phyloP scores from a whole-genome alignment of 2,888 invertebrate species.

The Leucoptera coffeella region DNA sequence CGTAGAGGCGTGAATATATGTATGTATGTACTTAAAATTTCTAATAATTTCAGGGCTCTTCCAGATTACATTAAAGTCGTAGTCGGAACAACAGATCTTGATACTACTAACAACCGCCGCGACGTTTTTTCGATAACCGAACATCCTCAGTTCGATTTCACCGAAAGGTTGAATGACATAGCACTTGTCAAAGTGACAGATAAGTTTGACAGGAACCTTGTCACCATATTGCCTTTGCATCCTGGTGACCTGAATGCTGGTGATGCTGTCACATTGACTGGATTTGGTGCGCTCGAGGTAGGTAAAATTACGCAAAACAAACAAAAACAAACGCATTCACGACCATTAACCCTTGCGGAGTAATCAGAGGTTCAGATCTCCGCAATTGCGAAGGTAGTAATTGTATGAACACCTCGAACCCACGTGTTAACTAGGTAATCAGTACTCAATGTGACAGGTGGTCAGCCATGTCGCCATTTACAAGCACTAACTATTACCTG shows the following conservation, averaged over 20 bases:
- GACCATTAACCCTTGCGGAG: too few relatives aligned
- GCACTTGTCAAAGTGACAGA: slow-evolving; percentile 21
- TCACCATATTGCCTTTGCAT: slow-evolving; percentile 14
- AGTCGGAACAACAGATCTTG: slow-evolving; percentile 26
- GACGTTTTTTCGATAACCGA: slow-evolving; percentile 15
- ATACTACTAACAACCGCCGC: slow-evolving; percentile 16
- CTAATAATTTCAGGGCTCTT: slow-evolving; percentile 19
- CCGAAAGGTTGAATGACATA: slow-evolving; percentile 21
- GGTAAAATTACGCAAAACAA: too few relatives aligned
- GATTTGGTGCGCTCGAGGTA: slow-evolving; percentile 31
- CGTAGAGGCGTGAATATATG: too few relatives aligned
- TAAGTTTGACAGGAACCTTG: slow-evolving; percentile 15
- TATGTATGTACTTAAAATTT: too few relatives aligned
- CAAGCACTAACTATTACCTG: too few relatives aligned
- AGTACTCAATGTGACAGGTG: too few relatives aligned
- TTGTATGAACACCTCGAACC: too few relatives aligned
- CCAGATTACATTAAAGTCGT: slow-evolving; percentile 22
- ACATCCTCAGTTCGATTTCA: slow-evolving; percentile 16
- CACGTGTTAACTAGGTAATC: too few relatives aligned
- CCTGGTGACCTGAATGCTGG: slow-evolving; percentile 15
- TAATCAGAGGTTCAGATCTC: too few relatives aligned
- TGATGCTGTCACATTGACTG: slow-evolving; percentile 21
- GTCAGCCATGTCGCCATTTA: too few relatives aligned
- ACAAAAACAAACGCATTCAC: too few relatives aligned
- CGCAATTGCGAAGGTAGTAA: too few relatives aligned